Percentiles rank a stretch among this genome's conserved stretches.
These are phyloP conservation scores for Hippoglossus hippoglossus DNA, from an alignment of 2,797 vertebrate genomes.

Conservation along the genomic window DNA sequence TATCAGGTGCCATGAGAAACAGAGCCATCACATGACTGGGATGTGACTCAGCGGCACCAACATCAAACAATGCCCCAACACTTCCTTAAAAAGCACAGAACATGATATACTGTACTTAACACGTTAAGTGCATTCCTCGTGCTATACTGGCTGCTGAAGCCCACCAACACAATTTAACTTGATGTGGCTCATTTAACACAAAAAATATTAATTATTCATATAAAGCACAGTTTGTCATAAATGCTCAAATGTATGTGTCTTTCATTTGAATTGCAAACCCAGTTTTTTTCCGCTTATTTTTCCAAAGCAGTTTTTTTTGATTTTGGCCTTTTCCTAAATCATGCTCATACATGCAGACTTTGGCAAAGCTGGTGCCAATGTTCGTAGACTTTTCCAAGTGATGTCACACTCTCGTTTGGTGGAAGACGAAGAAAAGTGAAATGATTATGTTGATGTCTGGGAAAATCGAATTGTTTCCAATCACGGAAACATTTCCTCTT, in stretches of 20 bases:
- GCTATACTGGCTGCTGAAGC: conserved; percentile 1
- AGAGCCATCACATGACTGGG: neutral
- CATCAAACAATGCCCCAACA: neutral
- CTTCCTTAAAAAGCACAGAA: conserved; percentile 4
- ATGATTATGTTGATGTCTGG: neutral
- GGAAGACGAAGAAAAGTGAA: neutral
- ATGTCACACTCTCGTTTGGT: neutral
- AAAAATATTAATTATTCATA: neutral
- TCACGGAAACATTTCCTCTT: neutral
- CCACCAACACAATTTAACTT: conserved; percentile 14
- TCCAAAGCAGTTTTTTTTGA: neutral
- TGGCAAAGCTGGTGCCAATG: neutral
- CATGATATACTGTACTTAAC: conserved; percentile 1
- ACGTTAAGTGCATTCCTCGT: neutral
- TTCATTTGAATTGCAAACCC: neutral
- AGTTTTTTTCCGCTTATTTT: neutral
- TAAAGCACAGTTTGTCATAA: neutral
- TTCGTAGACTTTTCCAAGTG: neutral
- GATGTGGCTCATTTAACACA: neutral
- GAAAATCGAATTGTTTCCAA: neutral
- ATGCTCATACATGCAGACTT: too few species aligned
- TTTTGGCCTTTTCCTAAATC: too few species aligned
- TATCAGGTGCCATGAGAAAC: conserved; percentile 1
- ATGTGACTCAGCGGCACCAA: conserved; percentile 1
- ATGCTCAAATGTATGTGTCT: neutral